Conservation (phyloP, 2,797 vertebrate genomes). For the Chromis chromis region DNA sequence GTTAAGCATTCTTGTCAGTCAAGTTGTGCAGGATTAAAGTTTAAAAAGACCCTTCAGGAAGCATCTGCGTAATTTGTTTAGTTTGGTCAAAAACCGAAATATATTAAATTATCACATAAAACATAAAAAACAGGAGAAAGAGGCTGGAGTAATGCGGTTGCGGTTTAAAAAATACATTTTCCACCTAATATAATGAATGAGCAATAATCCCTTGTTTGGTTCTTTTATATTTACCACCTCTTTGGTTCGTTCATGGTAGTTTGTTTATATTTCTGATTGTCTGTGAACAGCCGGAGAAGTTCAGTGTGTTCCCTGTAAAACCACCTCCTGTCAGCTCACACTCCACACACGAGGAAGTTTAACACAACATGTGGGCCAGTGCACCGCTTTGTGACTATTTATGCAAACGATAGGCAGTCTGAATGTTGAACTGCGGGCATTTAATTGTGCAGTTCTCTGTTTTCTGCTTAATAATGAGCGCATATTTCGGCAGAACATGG, state of each 20-base stretch:
- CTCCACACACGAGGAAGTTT: background rate
- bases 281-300: conserved; percentile 35
- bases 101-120: background rate
- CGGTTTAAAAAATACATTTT: background rate
- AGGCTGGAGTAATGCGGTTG: too few species aligned
- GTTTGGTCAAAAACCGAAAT: background rate
- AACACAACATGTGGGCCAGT: background rate
- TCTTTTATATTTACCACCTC: background rate
- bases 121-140: background rate
- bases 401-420: background rate
- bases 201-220: background rate
- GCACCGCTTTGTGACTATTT: background rate
- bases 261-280: conserved; percentile 25
- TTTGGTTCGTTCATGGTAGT: background rate
- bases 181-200: background rate
- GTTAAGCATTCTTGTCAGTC: too few species aligned
- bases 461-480: background rate
- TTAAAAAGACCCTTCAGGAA: background rate
- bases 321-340: background rate
- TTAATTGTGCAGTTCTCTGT: background rate
- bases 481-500: background rate
- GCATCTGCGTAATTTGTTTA: background rate
- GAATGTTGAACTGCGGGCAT: background rate
- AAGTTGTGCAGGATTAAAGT: background rate
- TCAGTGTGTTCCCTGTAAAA: conserved; percentile 11